Evolutionary conservation across 35 echinoderm and acorn worm species (phyloP).

Genomic region (Lytechinus pictus): DNA sequence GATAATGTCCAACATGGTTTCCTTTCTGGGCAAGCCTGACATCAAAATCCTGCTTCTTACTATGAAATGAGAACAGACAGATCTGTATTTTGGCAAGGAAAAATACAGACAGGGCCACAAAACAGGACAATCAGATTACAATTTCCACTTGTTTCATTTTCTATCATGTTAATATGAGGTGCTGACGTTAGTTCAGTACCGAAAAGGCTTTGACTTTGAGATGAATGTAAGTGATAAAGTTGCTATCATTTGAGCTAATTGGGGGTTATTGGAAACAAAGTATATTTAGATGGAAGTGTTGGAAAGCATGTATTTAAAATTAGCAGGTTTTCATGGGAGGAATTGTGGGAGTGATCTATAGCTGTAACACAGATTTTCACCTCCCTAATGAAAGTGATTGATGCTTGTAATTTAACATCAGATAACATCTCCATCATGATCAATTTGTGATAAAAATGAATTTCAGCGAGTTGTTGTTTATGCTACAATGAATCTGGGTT

Average conservation of each 20-base stretch:
- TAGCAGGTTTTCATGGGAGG: background rate
- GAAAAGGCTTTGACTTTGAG: slow-evolving; percentile 1
- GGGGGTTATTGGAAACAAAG: background rate
- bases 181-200: background rate
- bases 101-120: slow-evolving; percentile 7
- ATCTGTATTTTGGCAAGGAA: background rate
- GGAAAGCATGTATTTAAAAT: background rate
- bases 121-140: background rate
- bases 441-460: background rate
- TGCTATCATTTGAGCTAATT: background rate
- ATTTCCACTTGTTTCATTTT: background rate
- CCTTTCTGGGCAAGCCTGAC: background rate
- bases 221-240: background rate
- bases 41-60: background rate
- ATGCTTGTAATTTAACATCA: background rate
- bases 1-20: background rate
- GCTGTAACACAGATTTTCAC: background rate
- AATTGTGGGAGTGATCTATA: background rate
- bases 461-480: background rate
- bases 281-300: background rate
- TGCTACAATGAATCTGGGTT: background rate
- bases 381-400: background rate
- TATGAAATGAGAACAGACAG: background rate
- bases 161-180: background rate
- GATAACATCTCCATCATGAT: background rate